Evolutionary conservation across 2,113 vertebrate species (phyloP).

Genomic region (Trichechus manatus): DNA sequence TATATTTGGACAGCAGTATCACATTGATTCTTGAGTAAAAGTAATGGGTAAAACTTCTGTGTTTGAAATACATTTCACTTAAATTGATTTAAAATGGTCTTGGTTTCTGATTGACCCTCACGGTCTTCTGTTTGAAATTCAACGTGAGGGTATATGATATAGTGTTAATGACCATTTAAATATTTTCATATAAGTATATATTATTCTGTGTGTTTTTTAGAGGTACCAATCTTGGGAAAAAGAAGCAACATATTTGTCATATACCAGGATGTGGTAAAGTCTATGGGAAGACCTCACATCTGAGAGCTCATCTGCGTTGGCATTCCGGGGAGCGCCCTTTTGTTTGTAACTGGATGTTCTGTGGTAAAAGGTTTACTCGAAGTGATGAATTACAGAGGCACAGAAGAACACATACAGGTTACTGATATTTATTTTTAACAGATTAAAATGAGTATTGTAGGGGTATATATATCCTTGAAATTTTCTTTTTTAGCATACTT

Average conservation of each 20-base stretch:
- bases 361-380: slow-evolving; percentile 99
- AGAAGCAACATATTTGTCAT: slow-evolving; percentile 99
- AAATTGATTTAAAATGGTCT: slow-evolving; percentile 62
- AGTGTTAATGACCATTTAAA: slow-evolving; percentile 34
- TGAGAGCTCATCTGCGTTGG: slow-evolving; percentile 99
- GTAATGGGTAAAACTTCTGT: slow-evolving; percentile 51
- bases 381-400: slow-evolving; percentile 99
- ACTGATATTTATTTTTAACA: slow-evolving; percentile 80
- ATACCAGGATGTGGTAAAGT: slow-evolving; percentile 99
- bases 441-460: slow-evolving; percentile 46
- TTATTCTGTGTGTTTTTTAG: slow-evolving; percentile 87
- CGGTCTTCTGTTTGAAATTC: slow-evolving; percentile 64
- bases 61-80: slow-evolving; percentile 49
- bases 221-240: slow-evolving; percentile 96
- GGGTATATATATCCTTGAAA: background rate
- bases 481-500: background rate
- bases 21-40: slow-evolving; percentile 58
- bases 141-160: slow-evolving; percentile 7
- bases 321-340: slow-evolving; percentile 99
- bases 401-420: slow-evolving; percentile 99
- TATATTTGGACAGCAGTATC: slow-evolving; percentile 43
- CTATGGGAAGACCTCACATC: slow-evolving; percentile 98
- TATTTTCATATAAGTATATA: slow-evolving; percentile 62
- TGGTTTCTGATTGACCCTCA: slow-evolving; percentile 56
- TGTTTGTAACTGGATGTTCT: slow-evolving; percentile 99